phyloP scores from a whole-genome alignment of 2,888 invertebrate species.

The Rotaria sp. region DNA sequence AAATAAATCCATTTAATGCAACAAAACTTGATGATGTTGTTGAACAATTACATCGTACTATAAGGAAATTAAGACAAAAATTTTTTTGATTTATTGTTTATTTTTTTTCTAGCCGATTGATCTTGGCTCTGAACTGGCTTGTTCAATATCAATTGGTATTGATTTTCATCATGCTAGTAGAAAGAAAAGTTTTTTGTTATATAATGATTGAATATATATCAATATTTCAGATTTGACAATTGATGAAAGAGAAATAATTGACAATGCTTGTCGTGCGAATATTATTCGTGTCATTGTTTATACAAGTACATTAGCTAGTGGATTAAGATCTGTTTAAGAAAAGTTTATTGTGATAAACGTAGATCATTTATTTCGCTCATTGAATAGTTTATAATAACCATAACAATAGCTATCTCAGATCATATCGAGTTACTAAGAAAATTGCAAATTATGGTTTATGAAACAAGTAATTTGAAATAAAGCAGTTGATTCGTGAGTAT shows the following conservation, averaged over 20 bases:
- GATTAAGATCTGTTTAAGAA: too few species aligned
- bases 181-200: neutral
- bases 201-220: neutral
- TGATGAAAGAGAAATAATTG: slow-evolving; percentile 39
- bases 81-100: neutral
- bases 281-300: slow-evolving; percentile 77
- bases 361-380: too few species aligned
- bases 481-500: too few species aligned
- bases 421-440: too few species aligned
- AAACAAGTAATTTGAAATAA: too few species aligned
- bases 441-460: too few species aligned
- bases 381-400: too few species aligned
- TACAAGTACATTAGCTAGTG: slow-evolving; percentile 90
- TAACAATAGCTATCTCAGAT: too few species aligned
- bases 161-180: slow-evolving; percentile 91
- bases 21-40: neutral
- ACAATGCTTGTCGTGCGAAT: slow-evolving; percentile 66
- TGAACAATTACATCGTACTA: slow-evolving; percentile 9
- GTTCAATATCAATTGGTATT: slow-evolving; percentile 76
- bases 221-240: neutral
- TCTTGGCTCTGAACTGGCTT: slow-evolving; percentile 69
- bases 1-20: neutral
- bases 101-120: slow-evolving; percentile 64
- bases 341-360: too few species aligned
- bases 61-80: neutral